A percentile compares a stretch with the other conserved stretches of the same genome.
Evolutionary conservation across 2,888 invertebrate species (phyloP).

Genomic region (Chloroclysta siterata): DNA sequence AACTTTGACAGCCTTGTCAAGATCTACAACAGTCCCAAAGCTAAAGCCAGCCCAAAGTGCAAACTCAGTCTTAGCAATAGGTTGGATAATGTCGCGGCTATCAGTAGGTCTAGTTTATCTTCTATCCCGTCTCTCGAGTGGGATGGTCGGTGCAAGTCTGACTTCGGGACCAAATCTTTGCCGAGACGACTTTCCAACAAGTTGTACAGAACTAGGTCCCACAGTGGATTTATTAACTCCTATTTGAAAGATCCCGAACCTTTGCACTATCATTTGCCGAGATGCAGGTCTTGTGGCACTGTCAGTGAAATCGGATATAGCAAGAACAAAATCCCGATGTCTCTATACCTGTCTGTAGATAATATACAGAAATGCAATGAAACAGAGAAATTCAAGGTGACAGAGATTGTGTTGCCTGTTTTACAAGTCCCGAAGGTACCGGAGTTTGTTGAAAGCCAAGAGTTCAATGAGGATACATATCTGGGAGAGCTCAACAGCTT

Average conservation of each 20-base stretch:
- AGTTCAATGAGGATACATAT: slow-evolving; percentile 77
- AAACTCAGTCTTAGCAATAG: slow-evolving; percentile 63
- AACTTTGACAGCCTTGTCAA: slow-evolving; percentile 64
- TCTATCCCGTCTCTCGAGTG: slow-evolving; percentile 76
- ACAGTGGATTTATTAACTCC: slow-evolving; percentile 73
- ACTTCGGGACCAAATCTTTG: slow-evolving; percentile 63
- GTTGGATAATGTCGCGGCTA: slow-evolving; percentile 50
- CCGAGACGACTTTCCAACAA: slow-evolving; percentile 50
- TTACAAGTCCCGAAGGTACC: slow-evolving; percentile 54
- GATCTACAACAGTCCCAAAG: slow-evolving; percentile 55
- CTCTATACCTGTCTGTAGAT: slow-evolving; percentile 63
- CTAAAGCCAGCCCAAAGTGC: slow-evolving; percentile 61
- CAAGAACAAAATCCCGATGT: slow-evolving; percentile 41
- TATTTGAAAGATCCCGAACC: slow-evolving; percentile 72
- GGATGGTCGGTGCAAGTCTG: slow-evolving; percentile 64
- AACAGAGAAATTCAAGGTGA: slow-evolving; percentile 55
- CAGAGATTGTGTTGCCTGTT: slow-evolving; percentile 57
- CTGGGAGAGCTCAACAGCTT: slow-evolving; percentile 68
- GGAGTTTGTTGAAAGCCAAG: slow-evolving; percentile 76
- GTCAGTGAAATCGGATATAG: slow-evolving; percentile 53
- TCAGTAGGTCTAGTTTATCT: slow-evolving; percentile 66
- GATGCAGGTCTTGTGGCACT: slow-evolving; percentile 64
- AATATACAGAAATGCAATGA: slow-evolving; percentile 62
- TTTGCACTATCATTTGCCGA: slow-evolving; percentile 74
- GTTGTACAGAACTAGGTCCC: slow-evolving; percentile 71